These are phyloP conservation scores for Lasioglossum marginatum DNA, from an alignment of 2,888 invertebrate genomes.

Conservation along the genomic window DNA sequence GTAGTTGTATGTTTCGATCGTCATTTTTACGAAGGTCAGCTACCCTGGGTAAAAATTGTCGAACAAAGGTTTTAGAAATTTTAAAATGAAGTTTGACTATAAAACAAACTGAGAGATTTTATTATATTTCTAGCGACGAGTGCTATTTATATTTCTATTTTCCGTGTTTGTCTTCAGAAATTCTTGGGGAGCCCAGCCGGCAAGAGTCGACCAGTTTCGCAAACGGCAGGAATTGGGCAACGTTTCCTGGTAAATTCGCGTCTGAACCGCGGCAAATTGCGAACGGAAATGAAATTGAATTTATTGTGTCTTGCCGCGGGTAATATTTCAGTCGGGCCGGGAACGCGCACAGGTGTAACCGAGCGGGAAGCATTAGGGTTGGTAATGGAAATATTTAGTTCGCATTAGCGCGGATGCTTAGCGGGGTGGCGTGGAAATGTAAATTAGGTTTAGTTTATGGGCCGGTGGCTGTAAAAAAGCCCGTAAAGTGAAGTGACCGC, in stretches of 20 bases:
- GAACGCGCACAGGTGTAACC: constrained; percentile 53
- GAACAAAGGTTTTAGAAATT: neutral
- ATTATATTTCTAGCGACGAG: neutral
- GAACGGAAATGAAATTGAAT: constrained; percentile 46
- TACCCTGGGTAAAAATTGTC: neutral
- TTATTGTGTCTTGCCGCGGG: constrained; percentile 49
- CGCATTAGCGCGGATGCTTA: constrained; percentile 50
- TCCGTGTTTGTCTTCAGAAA: neutral
- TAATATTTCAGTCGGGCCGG: constrained; percentile 31
- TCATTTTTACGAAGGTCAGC: too few species aligned
- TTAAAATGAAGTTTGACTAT: neutral
- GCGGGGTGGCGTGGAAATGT: constrained; percentile 38
- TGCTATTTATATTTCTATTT: neutral
- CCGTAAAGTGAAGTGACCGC: constrained; percentile 27
- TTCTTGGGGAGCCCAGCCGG: neutral
- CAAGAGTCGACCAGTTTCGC: neutral
- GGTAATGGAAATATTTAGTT: constrained; percentile 61
- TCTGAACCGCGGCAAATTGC: constrained; percentile 41
- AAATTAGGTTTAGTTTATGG: constrained; percentile 53
- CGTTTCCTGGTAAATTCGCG: constrained; percentile 14
- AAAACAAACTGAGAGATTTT: neutral
- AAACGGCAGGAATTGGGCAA: neutral
- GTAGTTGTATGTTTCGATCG: neutral
- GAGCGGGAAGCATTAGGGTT: constrained; percentile 46
- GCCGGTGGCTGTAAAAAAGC: constrained; percentile 34